phyloP scores from a whole-genome alignment of 2,797 vertebrate species.

The Diplodus sargus region DNA sequence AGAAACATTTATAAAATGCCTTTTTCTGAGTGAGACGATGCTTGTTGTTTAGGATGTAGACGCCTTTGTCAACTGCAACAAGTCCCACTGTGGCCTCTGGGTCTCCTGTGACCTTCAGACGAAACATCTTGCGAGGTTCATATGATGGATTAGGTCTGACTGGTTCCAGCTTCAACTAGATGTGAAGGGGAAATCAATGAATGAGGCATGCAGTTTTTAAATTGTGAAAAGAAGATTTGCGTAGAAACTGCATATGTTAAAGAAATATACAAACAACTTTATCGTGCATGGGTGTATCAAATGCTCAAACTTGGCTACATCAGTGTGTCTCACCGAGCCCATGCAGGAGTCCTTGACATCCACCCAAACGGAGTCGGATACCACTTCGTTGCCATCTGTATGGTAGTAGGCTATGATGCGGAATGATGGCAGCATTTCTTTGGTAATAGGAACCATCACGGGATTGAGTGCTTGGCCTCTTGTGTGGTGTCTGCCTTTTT shows the following conservation, averaged over 20 bases:
- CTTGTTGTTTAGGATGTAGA: slow-evolving; percentile 88
- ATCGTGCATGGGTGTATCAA: no score
- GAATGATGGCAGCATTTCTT: slow-evolving; percentile 90
- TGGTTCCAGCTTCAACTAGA: slow-evolving; percentile 36
- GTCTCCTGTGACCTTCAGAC: slow-evolving; percentile 85
- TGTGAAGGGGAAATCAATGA: no score
- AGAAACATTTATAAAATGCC: slow-evolving; percentile 63
- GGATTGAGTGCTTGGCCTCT: slow-evolving; percentile 80
- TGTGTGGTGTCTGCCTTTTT: slow-evolving; percentile 40
- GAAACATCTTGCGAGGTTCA: slow-evolving; percentile 72
- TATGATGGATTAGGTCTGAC: not conserved
- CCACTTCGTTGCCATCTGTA: slow-evolving; percentile 74
- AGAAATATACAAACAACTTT: no score
- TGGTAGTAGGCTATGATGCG: slow-evolving; percentile 88
- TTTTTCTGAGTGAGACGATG: slow-evolving; percentile 87
- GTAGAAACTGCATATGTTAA: no score
- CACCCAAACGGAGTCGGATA: slow-evolving; percentile 90
- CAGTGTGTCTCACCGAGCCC: slow-evolving; percentile 81
- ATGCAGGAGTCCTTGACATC: slow-evolving; percentile 89
- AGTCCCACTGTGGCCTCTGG: slow-evolving; percentile 84
- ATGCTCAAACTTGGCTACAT: not conserved
- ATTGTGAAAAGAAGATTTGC: no score
- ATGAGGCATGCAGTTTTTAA: no score
- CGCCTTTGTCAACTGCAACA: slow-evolving; percentile 90
- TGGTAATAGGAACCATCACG: slow-evolving; percentile 72